Evolutionary conservation across 2,113 vertebrate species (phyloP), one percentile per base, ranked within the genome.

Genomic region (Ailuropoda melanoleuca): DNA sequence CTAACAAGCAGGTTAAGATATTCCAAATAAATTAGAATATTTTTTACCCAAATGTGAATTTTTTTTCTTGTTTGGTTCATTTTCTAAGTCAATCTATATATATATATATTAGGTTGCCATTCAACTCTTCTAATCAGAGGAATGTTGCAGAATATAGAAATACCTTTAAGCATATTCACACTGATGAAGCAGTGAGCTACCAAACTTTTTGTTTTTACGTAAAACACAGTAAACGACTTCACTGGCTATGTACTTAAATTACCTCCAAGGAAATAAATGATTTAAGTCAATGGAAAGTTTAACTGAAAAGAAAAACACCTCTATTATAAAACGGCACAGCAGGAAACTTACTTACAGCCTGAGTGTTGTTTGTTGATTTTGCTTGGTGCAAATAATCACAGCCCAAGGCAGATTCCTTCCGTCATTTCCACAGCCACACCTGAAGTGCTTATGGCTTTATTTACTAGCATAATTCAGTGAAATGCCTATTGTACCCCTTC

Each of bases 261-360:
- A 90, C 68, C 77, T 82, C 74, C 90, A 93, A 96, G 84, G 85
- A 97, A 98, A 98, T 95, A 93, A 85, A 91, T 56, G 89, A 93
- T 77, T 97, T 55, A 95, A 80, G 58, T 92, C 96, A 70, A 82
- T 58, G 80, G 97, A 95, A 87, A 77, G 87, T 97, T 97, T 66
- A 55, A n/a, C 12, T 92, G 94, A 96, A 97, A 97, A 97, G 50
- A 95, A 97, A 98, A 89, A 88, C 23, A 82, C 75, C 60, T 55
- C 87, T 60, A 93, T 78, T 94, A 66, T 81, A 91, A 96, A 97
- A 96, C 21, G 78, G 21, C 66, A 92, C 11, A 94, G 85, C 34
- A 94, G 66, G 95, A 96, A 97, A 93, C 7, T 92, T 29, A 72
- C 62, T 80, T 43, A 97, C 84, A 90, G 86, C 72, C 5, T 93